A percentile compares a stretch with the other conserved stretches of the same genome.
Evolutionary conservation across 1,140 invertebrate species (phyloP).

Genomic region (Drosophila melanica): DNA sequence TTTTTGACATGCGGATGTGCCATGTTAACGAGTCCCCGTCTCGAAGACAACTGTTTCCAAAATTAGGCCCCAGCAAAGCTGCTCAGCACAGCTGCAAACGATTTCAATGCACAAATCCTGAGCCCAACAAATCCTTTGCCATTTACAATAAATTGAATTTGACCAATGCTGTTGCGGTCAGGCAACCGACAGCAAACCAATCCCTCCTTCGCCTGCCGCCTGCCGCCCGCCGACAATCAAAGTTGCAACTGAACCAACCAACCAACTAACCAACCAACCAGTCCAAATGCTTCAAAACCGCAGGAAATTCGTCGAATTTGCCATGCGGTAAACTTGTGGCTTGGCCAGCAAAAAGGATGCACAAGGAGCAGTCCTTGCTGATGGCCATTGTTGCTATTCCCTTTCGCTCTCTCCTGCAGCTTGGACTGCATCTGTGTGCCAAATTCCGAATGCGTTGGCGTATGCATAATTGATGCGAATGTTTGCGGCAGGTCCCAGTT

Average conservation of each 20-base stretch:
- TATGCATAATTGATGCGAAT: slow-evolving; percentile 83
- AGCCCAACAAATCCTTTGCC: slow-evolving; percentile 66
- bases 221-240: slow-evolving; percentile 43
- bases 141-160: slow-evolving; percentile 82
- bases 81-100: slow-evolving; percentile 58
- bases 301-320: slow-evolving; percentile 82
- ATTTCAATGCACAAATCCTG: slow-evolving; percentile 32
- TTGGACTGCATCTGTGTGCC: slow-evolving; percentile 30
- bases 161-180: slow-evolving; percentile 78
- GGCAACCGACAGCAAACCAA: not conserved
- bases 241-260: slow-evolving; percentile 47
- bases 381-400: slow-evolving; percentile 37
- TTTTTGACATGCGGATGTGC: slow-evolving; percentile 82
- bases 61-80: slow-evolving; percentile 46
- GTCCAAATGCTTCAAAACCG: slow-evolving; percentile 73
- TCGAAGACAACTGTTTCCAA: slow-evolving; percentile 50
- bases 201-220: not conserved
- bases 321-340: slow-evolving; percentile 69
- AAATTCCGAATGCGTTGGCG: slow-evolving; percentile 62
- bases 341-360: slow-evolving; percentile 60
- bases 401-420: not conserved
- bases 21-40: slow-evolving; percentile 66
- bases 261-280: slow-evolving; percentile 30
- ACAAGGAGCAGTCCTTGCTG: slow-evolving; percentile 47
- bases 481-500: slow-evolving; percentile 69